Evolutionary conservation across 2,113 vertebrate genomes (phyloP).

Genomic region (Coptodon bakossiorum): DNA sequence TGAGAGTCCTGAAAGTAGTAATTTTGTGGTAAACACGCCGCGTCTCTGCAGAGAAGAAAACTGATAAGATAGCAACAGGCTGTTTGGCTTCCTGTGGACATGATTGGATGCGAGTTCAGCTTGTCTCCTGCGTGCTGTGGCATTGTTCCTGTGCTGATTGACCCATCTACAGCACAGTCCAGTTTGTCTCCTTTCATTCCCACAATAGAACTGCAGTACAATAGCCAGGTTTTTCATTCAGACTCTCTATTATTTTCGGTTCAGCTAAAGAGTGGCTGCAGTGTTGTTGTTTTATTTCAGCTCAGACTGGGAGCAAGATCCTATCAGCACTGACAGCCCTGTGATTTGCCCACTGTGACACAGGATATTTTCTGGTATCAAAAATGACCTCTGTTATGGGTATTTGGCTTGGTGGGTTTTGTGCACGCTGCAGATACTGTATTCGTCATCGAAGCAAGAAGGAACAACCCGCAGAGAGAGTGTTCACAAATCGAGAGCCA

Average conservation of each 20-base stretch:
- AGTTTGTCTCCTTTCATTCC: neutral
- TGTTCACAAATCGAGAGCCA: neutral
- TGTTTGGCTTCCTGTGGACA: neutral
- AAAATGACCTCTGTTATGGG: neutral
- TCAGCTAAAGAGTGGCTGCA: neutral
- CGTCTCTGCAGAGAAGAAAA: neutral
- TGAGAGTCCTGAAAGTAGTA: neutral
- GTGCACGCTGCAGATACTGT: neutral
- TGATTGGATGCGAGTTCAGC: neutral
- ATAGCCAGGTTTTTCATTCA: slow-evolving; percentile 3
- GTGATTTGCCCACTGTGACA: neutral
- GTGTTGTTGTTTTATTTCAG: neutral
- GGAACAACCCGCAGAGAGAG: neutral
- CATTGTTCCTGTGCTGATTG: slow-evolving; percentile 1
- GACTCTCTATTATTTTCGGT: neutral
- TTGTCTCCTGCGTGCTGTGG: neutral
- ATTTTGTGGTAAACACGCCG: neutral
- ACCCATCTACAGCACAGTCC: neutral
- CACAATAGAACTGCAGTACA: neutral
- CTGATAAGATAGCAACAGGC: neutral
- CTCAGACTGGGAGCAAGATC: neutral
- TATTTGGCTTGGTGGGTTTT: neutral
- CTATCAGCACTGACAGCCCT: neutral
- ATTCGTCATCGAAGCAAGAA: neutral
- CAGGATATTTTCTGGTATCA: neutral